A percentile compares a stretch with the other conserved stretches of the same genome.
Evolutionary conservation across 2,113 vertebrate species (phyloP).

Genomic region (Pygoscelis adeliae): DNA sequence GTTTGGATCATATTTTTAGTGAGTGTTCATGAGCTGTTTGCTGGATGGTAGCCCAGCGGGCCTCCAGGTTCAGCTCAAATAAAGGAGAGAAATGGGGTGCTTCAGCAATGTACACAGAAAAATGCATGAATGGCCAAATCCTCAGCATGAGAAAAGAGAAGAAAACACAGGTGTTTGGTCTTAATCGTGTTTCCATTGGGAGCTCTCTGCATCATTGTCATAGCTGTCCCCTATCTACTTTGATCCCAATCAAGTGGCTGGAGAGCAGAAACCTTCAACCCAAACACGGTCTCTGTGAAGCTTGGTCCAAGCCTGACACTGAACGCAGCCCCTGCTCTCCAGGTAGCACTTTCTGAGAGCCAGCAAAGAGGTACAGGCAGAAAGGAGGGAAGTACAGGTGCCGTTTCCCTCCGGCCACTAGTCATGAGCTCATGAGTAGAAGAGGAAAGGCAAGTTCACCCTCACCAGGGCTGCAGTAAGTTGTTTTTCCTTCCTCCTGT

Average conservation of each 20-base stretch:
- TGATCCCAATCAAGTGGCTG: neutral
- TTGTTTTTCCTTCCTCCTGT: neutral
- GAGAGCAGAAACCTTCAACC: neutral
- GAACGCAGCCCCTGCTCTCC: neutral
- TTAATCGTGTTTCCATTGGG: neutral
- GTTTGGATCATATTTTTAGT: neutral
- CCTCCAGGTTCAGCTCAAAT: slow-evolving; percentile 5
- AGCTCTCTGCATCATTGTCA: neutral
- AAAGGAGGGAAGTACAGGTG: neutral
- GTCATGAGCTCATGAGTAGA: neutral
- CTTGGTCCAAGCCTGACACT: neutral
- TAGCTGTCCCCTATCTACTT: neutral
- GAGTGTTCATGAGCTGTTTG: slow-evolving; percentile 26
- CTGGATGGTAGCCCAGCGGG: slow-evolving; percentile 5
- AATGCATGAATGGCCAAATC: neutral
- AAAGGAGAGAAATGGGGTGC: neutral
- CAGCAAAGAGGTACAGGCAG: neutral
- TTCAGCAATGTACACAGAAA: neutral
- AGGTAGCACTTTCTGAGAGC: neutral
- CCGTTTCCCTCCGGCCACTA: neutral
- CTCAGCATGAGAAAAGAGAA: neutral
- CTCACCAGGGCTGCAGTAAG: neutral
- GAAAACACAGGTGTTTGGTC: neutral
- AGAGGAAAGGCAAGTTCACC: neutral
- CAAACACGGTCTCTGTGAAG: neutral